Evolutionary conservation across 2,797 vertebrate species (phyloP).

Genomic region (Catamblyrhynchus diadema): DNA sequence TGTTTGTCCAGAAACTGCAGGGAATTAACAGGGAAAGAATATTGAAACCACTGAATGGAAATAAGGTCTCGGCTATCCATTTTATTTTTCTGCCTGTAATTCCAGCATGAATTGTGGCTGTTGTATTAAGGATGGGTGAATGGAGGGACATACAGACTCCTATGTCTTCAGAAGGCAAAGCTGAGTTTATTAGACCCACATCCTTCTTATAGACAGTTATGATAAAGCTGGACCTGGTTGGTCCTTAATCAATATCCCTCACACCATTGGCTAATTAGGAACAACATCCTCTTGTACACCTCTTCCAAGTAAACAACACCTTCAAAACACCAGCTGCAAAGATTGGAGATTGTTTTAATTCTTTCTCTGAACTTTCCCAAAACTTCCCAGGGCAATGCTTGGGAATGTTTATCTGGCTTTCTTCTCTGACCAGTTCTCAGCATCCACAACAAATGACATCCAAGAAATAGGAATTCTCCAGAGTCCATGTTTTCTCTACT

Average conservation of each 20-base stretch:
- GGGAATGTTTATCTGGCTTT: not conserved
- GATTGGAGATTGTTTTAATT: not conserved
- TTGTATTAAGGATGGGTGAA: not conserved
- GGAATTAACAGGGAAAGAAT: not conserved
- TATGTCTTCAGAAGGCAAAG: not conserved
- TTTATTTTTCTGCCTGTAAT: not conserved
- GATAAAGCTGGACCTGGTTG: not conserved
- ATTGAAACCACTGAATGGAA: not conserved
- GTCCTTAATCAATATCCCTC: not conserved
- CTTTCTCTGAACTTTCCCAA: not conserved
- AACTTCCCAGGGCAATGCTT: not conserved
- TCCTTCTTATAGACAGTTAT: not conserved
- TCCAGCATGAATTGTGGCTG: not conserved
- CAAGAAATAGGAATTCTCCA: not conserved
- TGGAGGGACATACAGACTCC: not conserved
- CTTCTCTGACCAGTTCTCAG: not conserved
- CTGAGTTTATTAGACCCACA: not conserved
- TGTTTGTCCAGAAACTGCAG: not conserved
- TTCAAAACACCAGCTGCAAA: not conserved
- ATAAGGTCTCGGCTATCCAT: not conserved
- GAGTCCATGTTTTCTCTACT: not conserved
- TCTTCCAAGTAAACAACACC: not conserved
- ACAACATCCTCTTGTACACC: not conserved
- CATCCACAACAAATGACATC: not conserved
- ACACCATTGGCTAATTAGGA: not conserved